Evolutionary conservation across 1,140 invertebrate genomes (phyloP), one percentile per base, ranked within the genome.

Genomic region (Heliconius hewitsoni): DNA sequence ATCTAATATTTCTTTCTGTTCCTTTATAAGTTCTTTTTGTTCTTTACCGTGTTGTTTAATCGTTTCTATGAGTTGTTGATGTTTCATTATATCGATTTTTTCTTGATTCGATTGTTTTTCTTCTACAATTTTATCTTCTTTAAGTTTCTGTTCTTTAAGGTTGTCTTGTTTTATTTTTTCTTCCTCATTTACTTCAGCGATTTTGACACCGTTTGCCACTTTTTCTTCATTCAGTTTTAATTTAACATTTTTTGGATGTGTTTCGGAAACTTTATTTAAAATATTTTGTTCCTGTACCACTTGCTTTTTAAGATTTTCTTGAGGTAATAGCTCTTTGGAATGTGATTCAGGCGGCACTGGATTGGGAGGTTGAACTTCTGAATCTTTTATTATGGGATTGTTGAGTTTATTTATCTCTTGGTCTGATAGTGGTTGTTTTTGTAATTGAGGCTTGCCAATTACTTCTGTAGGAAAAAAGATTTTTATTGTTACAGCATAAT

Each of bases 1-100:
- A 78, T 96, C 88, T 46, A 96, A 84, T 83, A 96, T 95, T 84
- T 95, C 92, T 79, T 95, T 95, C 78, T 96, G 95, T 83, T 96
- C 95, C 76, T 95, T 92, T 23, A 96, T 93, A 77, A 96, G 89
- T 85, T 96, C 90, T 76, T 95, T 93, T 78, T 96, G 95, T 85
- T 96, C 95, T 83, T 95, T 89, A 34, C 95, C 95, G 71, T 96
- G 95, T 81, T 95, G 95, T 85, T 96, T 95, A 30, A 96, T 92
- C 52, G 95, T 96, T 84, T 96, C 95, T 73, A 94, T 94, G 0
- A 96, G 84, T 83, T 95, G 87, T 81, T 96, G 92, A 23, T 95
- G 90, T 81, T 93, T 94, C 18, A 88, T 80, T 57, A 92, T 87
- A 70, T 94, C 90, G 71, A 90, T 85, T 78, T 87, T 89, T 23